Conservation (phyloP, 1,140 invertebrate genomes). For the Sycobia sp. region DNA sequence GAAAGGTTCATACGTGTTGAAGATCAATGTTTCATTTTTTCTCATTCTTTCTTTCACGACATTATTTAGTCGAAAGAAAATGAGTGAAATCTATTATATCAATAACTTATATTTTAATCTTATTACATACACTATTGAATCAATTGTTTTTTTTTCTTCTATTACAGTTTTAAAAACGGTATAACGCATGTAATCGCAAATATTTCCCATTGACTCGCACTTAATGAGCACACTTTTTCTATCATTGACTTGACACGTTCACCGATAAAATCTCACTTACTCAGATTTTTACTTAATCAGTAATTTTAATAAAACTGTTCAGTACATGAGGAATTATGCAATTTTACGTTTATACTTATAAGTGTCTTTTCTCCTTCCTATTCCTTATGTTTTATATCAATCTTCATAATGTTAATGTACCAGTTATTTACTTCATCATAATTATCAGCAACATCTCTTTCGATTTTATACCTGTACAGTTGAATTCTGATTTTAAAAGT, state of each 20-base stretch:
- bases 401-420: slow-evolving; percentile 7
- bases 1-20: slow-evolving; percentile 11
- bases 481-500: no score
- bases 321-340: slow-evolving; percentile 8
- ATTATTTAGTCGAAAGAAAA: not conserved
- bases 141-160: not conserved
- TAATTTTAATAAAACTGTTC: slow-evolving; percentile 7
- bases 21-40: slow-evolving; percentile 3
- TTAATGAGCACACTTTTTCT: slow-evolving; percentile 8
- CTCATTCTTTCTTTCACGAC: not conserved
- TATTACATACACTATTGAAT: not conserved
- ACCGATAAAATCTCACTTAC: slow-evolving; percentile 12
- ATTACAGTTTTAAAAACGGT: slow-evolving; percentile 11
- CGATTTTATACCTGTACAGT: no score
- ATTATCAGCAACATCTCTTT: no score
- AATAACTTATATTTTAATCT: not conserved
- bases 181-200: slow-evolving; percentile 22
- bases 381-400: not conserved
- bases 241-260: slow-evolving; percentile 18
- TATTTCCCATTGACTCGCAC: slow-evolving; percentile 17
- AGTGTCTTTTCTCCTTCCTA: not conserved
- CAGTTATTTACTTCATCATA: not conserved
- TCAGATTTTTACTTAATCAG: not conserved
- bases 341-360: not conserved
- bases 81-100: slow-evolving; percentile 1